phyloP scores from a whole-genome alignment of 2,113 vertebrate species.

The Triplophysa rosa region DNA sequence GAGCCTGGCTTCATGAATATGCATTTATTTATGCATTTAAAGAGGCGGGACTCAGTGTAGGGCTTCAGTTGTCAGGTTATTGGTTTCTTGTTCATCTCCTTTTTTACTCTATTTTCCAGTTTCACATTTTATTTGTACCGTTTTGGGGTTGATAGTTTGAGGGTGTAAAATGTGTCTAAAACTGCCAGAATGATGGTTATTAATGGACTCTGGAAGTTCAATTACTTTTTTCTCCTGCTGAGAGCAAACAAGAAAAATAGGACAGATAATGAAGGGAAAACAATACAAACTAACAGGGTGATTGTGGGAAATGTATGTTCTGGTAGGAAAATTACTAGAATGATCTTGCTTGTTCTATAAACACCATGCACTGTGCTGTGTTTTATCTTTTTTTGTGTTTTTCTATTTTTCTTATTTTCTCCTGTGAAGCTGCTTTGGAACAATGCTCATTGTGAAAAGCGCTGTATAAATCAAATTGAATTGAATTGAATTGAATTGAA shows the following conservation, averaged over 20 bases:
- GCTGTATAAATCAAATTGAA: no score
- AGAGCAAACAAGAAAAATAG: not conserved
- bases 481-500: no score
- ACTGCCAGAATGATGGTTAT: slow-evolving; percentile 4
- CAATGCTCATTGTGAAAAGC: no score
- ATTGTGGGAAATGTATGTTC: not conserved
- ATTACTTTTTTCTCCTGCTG: not conserved
- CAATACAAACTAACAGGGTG: not conserved
- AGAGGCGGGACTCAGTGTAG: not conserved
- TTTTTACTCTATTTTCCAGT: not conserved
- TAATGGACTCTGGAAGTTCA: slow-evolving; percentile 15
- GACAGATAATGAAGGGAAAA: not conserved
- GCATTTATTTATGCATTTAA: not conserved
- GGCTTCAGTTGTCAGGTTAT: not conserved
- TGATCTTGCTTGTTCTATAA: no score
- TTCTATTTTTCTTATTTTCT: no score
- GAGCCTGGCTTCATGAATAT: not conserved
- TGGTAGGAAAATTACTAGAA: no score
- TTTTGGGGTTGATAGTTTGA: not conserved
- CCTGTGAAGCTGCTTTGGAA: no score
- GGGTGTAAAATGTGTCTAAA: not conserved
- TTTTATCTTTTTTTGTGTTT: no score
- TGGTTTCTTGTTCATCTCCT: not conserved
- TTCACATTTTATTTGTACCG: not conserved
- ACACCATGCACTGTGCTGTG: no score